These are phyloP conservation scores for Atrina japonica DNA, from an alignment of 2,888 invertebrate species.

Conservation along the genomic window DNA sequence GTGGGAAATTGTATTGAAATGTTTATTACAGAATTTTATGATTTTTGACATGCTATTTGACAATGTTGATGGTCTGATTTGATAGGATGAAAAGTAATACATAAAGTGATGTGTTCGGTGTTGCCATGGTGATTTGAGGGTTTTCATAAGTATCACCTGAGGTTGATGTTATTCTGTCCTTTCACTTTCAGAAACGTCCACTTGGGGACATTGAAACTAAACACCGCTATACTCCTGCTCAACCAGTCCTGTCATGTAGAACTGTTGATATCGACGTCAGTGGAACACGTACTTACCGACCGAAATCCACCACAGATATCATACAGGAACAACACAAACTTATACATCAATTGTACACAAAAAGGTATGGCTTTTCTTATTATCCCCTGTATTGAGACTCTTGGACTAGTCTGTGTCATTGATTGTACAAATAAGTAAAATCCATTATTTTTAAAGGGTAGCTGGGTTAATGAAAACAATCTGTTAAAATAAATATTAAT, in stretches of 20 bases:
- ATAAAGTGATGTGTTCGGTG: too few relatives aligned
- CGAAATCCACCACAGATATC: slow-evolving; percentile 72
- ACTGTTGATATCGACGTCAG: slow-evolving; percentile 73
- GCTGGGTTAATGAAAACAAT: too few relatives aligned
- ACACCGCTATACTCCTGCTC: slow-evolving; percentile 66
- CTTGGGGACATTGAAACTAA: slow-evolving; percentile 71
- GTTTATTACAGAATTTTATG: too few relatives aligned
- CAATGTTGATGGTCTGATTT: too few relatives aligned
- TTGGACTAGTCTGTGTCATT: neutral
- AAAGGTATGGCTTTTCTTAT: slow-evolving; percentile 58
- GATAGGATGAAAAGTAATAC: too few relatives aligned
- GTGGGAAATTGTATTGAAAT: too few relatives aligned
- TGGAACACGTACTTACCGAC: slow-evolving; percentile 73
- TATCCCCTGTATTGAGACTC: neutral
- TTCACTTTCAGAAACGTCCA: slow-evolving; percentile 67
- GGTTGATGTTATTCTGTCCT: neutral
- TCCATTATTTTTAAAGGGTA: too few relatives aligned
- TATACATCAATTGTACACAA: slow-evolving; percentile 68
- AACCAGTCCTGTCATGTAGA: slow-evolving; percentile 73
- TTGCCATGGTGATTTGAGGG: too few relatives aligned
- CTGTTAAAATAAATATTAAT: too few relatives aligned
- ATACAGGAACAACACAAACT: slow-evolving; percentile 73
- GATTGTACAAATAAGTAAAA: neutral
- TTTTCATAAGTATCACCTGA: too few relatives aligned
- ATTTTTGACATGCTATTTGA: too few relatives aligned